These are phyloP conservation scores for Drosophila teissieri DNA, from an alignment of 1,140 invertebrate genomes.

Conservation along the genomic window DNA sequence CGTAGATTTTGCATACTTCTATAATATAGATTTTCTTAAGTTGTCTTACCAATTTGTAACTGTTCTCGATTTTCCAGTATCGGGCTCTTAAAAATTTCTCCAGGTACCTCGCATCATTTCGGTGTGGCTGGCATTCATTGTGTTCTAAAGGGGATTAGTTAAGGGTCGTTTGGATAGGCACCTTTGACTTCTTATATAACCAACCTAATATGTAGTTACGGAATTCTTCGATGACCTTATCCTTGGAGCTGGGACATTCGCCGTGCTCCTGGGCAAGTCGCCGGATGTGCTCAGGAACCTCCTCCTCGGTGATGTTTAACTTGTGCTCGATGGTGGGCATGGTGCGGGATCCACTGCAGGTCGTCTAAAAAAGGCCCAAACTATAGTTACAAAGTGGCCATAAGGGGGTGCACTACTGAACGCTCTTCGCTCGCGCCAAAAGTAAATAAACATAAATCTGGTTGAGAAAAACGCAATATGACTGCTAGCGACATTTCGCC, in stretches of 20 bases:
- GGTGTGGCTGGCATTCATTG: conserved; percentile 89
- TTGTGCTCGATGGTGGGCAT: conserved; percentile 76
- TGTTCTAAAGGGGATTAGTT: conserved; percentile 85
- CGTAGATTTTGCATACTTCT: too few relatives aligned
- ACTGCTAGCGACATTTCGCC: conserved; percentile 27
- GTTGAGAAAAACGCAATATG: conserved; percentile 7
- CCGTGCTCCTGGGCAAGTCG: conserved; percentile 84
- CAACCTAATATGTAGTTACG: conserved; percentile 91
- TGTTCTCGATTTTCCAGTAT: conserved; percentile 91
- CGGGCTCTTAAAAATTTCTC: conserved; percentile 93
- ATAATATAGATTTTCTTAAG: too few relatives aligned
- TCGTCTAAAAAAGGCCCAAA: conserved; percentile 27
- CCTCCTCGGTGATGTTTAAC: conserved; percentile 65
- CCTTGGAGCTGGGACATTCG: conserved; percentile 86
- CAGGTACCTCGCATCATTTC: conserved; percentile 93
- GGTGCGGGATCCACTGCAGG: conserved; percentile 24
- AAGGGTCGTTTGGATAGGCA: too few relatives aligned
- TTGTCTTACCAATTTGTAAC: conserved; percentile 90
- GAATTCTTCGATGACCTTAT: conserved; percentile 87
- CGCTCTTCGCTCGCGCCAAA: conserved; percentile 3
- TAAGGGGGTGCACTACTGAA: neutral
- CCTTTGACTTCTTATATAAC: conserved; percentile 29
- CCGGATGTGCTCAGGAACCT: conserved; percentile 70
- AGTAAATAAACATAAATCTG: conserved; percentile 6
- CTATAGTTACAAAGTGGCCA: conserved; percentile 7